Evolutionary conservation across 2,113 vertebrate species (phyloP).

Genomic region (Psittacus erithacus): DNA sequence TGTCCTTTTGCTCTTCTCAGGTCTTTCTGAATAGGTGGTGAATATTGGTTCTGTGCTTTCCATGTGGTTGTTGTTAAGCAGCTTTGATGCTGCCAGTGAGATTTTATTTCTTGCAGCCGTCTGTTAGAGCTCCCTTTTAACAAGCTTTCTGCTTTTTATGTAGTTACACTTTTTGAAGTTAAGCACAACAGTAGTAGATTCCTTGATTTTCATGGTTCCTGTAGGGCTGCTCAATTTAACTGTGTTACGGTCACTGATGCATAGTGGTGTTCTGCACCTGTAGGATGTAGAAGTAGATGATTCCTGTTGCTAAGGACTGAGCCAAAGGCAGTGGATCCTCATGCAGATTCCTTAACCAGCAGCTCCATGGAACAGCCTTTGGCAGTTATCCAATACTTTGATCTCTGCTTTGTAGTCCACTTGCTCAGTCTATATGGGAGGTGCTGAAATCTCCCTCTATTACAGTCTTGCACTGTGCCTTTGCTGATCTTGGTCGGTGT

Average conservation of each 20-base stretch:
- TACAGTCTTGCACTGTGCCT: fast-evolving
- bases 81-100: constrained; percentile 31
- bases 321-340: background rate
- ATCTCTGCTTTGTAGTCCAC: background rate
- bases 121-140: constrained; percentile 9
- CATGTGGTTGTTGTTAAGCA: background rate
- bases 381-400: background rate
- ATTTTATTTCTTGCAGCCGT: background rate
- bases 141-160: background rate
- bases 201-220: constrained; percentile 1
- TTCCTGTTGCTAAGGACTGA: background rate
- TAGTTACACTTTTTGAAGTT: constrained; percentile 17
- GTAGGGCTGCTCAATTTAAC: background rate
- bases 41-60: constrained; percentile 9
- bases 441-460: background rate
- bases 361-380: background rate
- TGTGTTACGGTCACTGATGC: background rate
- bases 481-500: background rate
- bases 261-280: background rate
- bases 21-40: background rate
- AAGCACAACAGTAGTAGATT: background rate
- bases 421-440: background rate
- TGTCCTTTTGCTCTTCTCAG: constrained; percentile 10
- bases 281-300: background rate
- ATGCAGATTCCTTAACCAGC: background rate